Evolutionary conservation across 2,888 invertebrate species (phyloP).

Genomic region (Macrosoma leucophasiata): DNA sequence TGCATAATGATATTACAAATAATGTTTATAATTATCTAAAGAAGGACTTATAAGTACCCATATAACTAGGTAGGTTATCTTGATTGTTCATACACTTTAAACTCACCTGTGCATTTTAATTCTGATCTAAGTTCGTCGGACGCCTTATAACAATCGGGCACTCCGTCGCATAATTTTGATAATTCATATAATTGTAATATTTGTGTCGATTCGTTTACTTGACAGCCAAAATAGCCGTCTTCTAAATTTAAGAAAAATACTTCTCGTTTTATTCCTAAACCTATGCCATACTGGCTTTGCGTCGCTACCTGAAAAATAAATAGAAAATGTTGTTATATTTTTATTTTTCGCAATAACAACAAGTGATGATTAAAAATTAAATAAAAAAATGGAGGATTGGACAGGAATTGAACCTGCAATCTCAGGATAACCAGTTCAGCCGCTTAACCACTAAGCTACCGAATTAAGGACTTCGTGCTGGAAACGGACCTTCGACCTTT

Average conservation of each 20-base stretch:
- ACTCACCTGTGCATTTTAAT: conserved; percentile 95
- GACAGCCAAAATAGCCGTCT: conserved; percentile 98
- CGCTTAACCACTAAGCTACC: too few species aligned
- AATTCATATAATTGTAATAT: conserved; percentile 96
- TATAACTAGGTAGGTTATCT: conserved; percentile 4
- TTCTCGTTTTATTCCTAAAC: conserved; percentile 90
- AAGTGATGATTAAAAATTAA: too few species aligned
- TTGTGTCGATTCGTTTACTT: conserved; percentile 97
- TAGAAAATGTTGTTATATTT: too few species aligned
- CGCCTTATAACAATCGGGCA: conserved; percentile 92
- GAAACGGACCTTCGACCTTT: too few species aligned
- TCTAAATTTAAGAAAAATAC: conserved; percentile 97
- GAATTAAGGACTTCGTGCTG: too few species aligned
- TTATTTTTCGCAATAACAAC: too few species aligned
- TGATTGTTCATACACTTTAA: too few species aligned
- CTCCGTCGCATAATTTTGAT: conserved; percentile 94
- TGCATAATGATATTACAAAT: neutral
- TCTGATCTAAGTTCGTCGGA: conserved; percentile 92
- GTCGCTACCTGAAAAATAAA: conserved; percentile 78
- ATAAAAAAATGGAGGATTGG: too few species aligned
- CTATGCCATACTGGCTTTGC: conserved; percentile 87
- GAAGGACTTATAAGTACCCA: conserved; percentile 1
- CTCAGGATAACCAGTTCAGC: too few species aligned
- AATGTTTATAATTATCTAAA: neutral
- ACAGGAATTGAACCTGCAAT: too few species aligned